Conservation (phyloP, 2,797 vertebrate genomes). For the Coregonus ussuriensis region DNA sequence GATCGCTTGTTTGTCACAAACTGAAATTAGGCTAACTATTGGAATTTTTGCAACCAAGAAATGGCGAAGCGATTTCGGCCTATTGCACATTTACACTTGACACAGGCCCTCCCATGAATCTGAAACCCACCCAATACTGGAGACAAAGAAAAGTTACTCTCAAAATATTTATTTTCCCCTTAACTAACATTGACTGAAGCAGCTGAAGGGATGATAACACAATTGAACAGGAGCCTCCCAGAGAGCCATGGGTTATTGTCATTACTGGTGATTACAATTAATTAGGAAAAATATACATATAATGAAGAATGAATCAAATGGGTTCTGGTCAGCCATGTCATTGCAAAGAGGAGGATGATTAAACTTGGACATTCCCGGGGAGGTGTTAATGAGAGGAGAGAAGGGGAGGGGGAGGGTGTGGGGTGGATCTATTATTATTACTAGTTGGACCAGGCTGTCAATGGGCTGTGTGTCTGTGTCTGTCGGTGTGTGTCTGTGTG, state of each 20-base stretch:
- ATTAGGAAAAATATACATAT: slow-evolving; percentile 44
- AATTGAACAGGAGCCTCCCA: slow-evolving; percentile 28
- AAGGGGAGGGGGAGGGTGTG: slow-evolving; percentile 24
- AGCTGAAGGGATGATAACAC: slow-evolving; percentile 15
- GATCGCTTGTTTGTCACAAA: no score
- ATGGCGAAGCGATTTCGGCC: no score
- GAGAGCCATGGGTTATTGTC: slow-evolving; percentile 48
- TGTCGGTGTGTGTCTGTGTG: slow-evolving; percentile 32
- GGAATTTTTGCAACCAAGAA: no score
- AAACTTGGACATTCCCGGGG: slow-evolving; percentile 72
- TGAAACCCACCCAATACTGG: neutral
- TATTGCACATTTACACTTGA: neutral
- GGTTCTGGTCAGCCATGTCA: slow-evolving; percentile 62
- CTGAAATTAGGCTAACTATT: no score
- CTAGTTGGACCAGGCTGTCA: slow-evolving; percentile 34
- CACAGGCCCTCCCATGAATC: neutral
- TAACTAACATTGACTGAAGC: neutral
- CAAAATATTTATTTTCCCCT: neutral
- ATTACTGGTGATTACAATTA: slow-evolving; percentile 47
- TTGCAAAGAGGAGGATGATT: slow-evolving; percentile 67
- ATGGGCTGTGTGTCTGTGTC: neutral
- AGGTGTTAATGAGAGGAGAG: slow-evolving; percentile 72
- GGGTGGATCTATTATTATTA: slow-evolving; percentile 32
- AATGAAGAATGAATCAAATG: slow-evolving; percentile 64
- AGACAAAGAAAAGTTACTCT: slow-evolving; percentile 14